Conservation (phyloP, 1,140 invertebrate species). For the Orius insidiosus region DNA sequence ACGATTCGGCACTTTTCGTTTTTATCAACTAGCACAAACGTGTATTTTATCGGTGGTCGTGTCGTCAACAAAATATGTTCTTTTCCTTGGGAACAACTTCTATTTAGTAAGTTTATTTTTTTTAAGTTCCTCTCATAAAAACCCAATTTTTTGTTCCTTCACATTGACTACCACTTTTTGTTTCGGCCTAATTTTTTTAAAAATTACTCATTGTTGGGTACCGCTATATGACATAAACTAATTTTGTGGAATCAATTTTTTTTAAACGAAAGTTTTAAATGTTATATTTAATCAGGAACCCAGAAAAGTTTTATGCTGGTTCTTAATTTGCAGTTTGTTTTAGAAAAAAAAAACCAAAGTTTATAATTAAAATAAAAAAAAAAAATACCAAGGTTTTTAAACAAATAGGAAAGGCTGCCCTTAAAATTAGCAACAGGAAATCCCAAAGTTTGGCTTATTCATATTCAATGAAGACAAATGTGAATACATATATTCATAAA, state of each 20-base stretch:
- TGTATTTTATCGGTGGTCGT: conserved; percentile 1
- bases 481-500: too few species aligned
- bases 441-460: too few species aligned
- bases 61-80: not conserved
- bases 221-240: too few species aligned
- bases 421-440: too few species aligned
- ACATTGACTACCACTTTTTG: not conserved
- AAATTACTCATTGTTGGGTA: not conserved
- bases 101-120: not conserved
- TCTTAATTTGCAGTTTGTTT: too few species aligned
- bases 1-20: conserved; percentile 13
- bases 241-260: not conserved
- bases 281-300: not conserved
- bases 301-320: not conserved
- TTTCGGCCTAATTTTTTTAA: not conserved
- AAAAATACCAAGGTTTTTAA: not conserved
- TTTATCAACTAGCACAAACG: conserved; percentile 11
- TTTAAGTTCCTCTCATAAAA: not conserved
- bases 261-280: not conserved
- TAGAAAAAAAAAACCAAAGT: not conserved
- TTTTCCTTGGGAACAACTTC: not conserved
- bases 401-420: too few species aligned
- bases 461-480: too few species aligned
- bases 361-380: not conserved
- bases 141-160: not conserved